Percentiles rank a stretch among this genome's conserved stretches.
Evolutionary conservation across 2,113 vertebrate species (phyloP).

Genomic region (Ptyas mucosa): DNA sequence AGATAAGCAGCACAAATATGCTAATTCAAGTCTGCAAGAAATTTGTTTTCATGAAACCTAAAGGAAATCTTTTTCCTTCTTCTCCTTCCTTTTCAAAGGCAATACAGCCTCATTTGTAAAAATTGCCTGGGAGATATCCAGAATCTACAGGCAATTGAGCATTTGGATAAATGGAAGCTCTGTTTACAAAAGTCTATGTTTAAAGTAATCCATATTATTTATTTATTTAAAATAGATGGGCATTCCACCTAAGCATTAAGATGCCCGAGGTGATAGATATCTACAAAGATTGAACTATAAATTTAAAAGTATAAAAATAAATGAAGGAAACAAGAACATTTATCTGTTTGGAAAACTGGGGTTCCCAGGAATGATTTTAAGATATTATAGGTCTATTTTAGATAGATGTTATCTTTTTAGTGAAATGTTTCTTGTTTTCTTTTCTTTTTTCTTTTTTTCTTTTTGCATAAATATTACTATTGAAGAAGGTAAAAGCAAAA

Average conservation of each 20-base stretch:
- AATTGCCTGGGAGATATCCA: conserved; percentile 19
- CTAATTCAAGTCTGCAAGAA: background rate
- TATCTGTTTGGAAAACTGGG: background rate
- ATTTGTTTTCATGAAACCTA: conserved; percentile 15
- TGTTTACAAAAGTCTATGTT: conserved; percentile 6
- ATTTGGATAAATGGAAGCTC: conserved; percentile 16
- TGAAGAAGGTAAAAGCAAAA: conserved; percentile 13
- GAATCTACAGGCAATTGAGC: conserved; percentile 19
- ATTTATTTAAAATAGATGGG: background rate
- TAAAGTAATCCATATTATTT: background rate
- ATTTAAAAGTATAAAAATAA: background rate
- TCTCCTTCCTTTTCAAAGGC: conserved; percentile 6
- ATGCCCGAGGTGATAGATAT: background rate
- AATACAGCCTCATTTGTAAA: conserved; percentile 23
- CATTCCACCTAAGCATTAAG: background rate
- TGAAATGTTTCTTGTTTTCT: conserved; percentile 19
- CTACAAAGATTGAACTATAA: background rate
- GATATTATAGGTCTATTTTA: conserved; percentile 1
- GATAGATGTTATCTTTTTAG: background rate
- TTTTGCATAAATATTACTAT: background rate
- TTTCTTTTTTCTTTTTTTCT: conserved; percentile 15
- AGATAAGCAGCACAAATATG: background rate
- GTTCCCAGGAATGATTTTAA: background rate
- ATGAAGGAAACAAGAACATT: background rate
- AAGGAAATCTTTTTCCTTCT: conserved; percentile 7